A percentile compares a stretch with the other conserved stretches of the same genome.
phyloP scores from a whole-genome alignment of 2,113 vertebrate species.

The Mus spicilegus region DNA sequence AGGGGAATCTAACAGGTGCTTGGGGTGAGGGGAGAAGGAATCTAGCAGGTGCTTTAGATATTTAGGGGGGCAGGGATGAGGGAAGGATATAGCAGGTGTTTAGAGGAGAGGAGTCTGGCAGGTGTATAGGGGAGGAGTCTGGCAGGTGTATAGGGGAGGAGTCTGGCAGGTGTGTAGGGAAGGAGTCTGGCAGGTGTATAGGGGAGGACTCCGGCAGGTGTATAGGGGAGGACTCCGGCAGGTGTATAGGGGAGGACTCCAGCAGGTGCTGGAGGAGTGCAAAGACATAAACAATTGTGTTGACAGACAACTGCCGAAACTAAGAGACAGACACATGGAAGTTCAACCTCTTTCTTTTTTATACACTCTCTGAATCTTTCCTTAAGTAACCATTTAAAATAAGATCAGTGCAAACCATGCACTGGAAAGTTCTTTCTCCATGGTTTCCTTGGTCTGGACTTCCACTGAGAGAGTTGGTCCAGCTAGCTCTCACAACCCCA shows the following conservation, averaged over 20 bases:
- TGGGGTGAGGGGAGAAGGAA: neutral
- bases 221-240: neutral
- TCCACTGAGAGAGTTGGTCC: neutral
- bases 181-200: neutral
- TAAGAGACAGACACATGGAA: neutral
- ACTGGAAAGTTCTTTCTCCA: neutral
- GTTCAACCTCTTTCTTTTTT: neutral
- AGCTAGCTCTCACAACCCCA: neutral
- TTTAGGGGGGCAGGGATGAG: too few species aligned
- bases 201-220: neutral
- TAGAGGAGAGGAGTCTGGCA: neutral
- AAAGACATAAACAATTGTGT: neutral
- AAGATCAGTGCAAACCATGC: neutral
- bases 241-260: neutral
- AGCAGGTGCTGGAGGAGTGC: neutral
- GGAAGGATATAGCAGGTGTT: neutral
- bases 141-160: neutral
- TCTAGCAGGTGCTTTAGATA: neutral
- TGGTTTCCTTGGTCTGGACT: neutral
- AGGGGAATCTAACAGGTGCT: neutral
- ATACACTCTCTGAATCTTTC: neutral
- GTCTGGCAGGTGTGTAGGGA: neutral
- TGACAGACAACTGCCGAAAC: neutral
- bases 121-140: neutral
- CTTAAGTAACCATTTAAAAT: neutral